Evolutionary conservation across 2,113 vertebrate species (phyloP).

Genomic region (Stegastes partitus): DNA sequence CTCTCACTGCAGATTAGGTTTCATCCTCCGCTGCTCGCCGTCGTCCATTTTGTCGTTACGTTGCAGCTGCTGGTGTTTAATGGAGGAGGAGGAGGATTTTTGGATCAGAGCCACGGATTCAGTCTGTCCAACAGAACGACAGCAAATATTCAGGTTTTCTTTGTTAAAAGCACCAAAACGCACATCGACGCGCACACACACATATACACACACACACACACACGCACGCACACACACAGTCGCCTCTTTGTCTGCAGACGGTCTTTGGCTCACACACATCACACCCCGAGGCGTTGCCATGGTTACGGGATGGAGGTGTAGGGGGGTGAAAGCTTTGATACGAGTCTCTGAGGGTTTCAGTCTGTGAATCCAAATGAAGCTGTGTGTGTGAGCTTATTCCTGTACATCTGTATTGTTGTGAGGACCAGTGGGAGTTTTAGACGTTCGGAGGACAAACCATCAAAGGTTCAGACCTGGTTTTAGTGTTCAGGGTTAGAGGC

Average conservation of each 20-base stretch:
- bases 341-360: constrained; percentile 48
- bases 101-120: constrained; percentile 61
- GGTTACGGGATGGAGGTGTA: constrained; percentile 70
- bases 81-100: constrained; percentile 45
- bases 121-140: neutral
- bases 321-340: constrained; percentile 59
- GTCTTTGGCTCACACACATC: constrained; percentile 36
- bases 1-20: neutral
- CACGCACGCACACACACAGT: too few relatives aligned
- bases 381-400: constrained; percentile 28
- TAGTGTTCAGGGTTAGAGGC: too few relatives aligned
- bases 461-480: neutral
- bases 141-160: constrained; percentile 23
- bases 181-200: constrained; percentile 13
- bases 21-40: neutral
- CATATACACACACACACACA: neutral
- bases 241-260: constrained; percentile 67
- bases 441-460: too few relatives aligned
- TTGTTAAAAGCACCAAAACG: constrained; percentile 16
- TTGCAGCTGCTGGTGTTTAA: constrained; percentile 40
- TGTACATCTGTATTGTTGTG: constrained; percentile 17
- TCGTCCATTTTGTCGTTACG: constrained; percentile 66
- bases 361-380: constrained; percentile 56
- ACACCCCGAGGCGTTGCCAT: constrained; percentile 80
- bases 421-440: neutral